A percentile compares a stretch with the other conserved stretches of the same genome.
These are phyloP conservation scores for Myotis davidii DNA, from an alignment of 2,113 vertebrate genomes.

Conservation along the genomic window DNA sequence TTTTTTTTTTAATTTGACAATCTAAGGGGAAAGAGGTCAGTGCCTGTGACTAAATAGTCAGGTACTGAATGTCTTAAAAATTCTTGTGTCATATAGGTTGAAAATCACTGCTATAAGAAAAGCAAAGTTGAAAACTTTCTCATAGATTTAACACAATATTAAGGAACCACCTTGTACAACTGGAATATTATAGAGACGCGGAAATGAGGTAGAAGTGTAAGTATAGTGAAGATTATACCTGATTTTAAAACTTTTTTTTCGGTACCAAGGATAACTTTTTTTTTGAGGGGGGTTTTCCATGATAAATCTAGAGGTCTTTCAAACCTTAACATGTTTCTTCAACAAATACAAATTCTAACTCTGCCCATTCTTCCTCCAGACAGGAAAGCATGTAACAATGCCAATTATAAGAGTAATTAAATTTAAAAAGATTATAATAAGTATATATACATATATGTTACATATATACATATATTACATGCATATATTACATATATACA, in stretches of 20 bases:
- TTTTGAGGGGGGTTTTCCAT: not conserved
- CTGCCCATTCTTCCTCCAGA: not conserved
- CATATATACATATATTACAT: not conserved
- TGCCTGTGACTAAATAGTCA: not conserved
- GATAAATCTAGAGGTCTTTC: not conserved
- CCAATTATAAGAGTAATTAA: not conserved
- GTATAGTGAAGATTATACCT: not conserved
- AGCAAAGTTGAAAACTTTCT: not conserved
- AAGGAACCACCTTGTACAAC: constrained; percentile 9
- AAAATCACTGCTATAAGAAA: not conserved
- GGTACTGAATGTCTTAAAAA: not conserved
- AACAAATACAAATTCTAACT: not conserved
- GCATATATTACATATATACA: not conserved
- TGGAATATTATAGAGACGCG: not conserved
- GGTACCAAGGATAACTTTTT: not conserved
- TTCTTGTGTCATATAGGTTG: not conserved
- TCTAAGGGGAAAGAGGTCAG: not conserved
- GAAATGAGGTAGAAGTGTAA: not conserved
- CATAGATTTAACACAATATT: not conserved
- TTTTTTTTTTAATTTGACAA: not conserved
- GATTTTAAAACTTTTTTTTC: not conserved
- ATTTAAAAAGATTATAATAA: not conserved
- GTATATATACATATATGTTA: not conserved
- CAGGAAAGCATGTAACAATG: not conserved
- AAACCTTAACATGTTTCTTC: not conserved